Conservation (phyloP, 2,888 invertebrate genomes). For the Julus scanicus region DNA sequence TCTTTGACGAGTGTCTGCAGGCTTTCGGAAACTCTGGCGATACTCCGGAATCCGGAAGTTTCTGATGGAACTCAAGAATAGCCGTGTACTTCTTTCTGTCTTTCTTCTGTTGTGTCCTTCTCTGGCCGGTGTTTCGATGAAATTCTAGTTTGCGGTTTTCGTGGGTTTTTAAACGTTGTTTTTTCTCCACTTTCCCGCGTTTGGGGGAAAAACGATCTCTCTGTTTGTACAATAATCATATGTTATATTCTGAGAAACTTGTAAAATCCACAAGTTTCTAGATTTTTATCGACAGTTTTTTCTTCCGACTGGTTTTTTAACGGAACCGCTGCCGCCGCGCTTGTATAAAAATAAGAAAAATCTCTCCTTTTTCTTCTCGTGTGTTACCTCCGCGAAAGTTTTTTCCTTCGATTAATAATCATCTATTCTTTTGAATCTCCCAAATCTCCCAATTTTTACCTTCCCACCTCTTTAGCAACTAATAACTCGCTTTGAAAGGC, state of each 20-base stretch:
- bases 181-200: not conserved
- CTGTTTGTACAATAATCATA: not conserved
- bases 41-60: too few species aligned
- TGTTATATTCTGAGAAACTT: not conserved
- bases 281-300: constrained; percentile 15
- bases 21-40: too few species aligned
- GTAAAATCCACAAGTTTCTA: not conserved
- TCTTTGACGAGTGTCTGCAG: too few species aligned
- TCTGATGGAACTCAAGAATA: too few species aligned
- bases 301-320: not conserved
- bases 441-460: not conserved
- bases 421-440: not conserved
- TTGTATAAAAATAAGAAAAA: constrained; percentile 49
- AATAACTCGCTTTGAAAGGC: not conserved
- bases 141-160: not conserved
- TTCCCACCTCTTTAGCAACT: not conserved
- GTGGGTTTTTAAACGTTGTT: not conserved
- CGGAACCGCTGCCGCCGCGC: not conserved
- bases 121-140: not conserved
- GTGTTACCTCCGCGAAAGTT: not conserved
- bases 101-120: too few species aligned
- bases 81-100: too few species aligned
- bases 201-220: not conserved
- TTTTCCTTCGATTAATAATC: constrained; percentile 7
- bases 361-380: constrained; percentile 47